Evolutionary conservation across 2,113 vertebrate genomes (phyloP).

Genomic region (Erythrocercus mccallii): DNA sequence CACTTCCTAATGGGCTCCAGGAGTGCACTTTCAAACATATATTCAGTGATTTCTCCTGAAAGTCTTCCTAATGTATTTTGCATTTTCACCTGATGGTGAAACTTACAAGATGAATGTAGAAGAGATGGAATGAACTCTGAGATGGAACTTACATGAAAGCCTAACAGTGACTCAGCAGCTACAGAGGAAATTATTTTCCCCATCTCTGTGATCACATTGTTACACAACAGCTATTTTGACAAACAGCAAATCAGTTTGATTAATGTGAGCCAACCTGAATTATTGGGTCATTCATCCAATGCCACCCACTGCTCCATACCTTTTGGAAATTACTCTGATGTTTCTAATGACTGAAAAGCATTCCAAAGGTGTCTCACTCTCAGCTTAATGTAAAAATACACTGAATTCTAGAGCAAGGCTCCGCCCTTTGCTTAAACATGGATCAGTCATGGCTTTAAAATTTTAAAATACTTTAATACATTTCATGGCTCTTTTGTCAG

Average conservation of each 20-base stretch:
- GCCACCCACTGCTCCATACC: background rate
- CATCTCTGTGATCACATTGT: background rate
- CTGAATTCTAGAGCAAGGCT: background rate
- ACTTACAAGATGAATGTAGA: background rate
- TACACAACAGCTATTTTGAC: background rate
- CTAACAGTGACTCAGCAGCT: background rate
- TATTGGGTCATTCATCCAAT: background rate
- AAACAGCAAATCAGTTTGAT: background rate
- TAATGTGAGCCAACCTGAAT: background rate
- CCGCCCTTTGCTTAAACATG: background rate
- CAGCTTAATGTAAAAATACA: background rate
- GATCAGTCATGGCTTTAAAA: background rate
- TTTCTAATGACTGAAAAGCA: background rate
- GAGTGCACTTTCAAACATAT: background rate
- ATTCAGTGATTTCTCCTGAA: background rate
- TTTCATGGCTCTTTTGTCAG: background rate
- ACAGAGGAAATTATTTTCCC: background rate
- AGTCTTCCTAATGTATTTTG: background rate
- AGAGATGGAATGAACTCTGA: too few relatives aligned
- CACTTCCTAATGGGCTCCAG: background rate
- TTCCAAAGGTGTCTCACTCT: background rate
- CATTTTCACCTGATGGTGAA: background rate
- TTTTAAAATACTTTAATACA: background rate
- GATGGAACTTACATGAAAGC: background rate
- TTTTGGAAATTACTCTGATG: background rate